Conservation (phyloP, 2,113 vertebrate genomes). For the Poecilia latipinna region DNA sequence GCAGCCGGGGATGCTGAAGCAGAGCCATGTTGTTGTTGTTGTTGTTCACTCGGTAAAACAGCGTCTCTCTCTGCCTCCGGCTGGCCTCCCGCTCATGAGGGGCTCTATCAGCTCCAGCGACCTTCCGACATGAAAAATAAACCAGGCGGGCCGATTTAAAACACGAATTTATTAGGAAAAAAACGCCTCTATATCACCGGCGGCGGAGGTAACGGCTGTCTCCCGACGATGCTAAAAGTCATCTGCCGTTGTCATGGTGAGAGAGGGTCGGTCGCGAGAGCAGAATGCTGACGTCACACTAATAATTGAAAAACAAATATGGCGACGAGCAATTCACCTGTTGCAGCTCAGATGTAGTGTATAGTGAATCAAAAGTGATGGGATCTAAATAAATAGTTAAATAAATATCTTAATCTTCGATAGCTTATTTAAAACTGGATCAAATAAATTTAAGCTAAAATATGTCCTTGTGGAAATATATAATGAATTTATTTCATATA, state of each 20-base stretch:
- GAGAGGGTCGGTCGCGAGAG: constrained; percentile 19
- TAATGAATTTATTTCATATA: too few species aligned
- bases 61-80: constrained; percentile 43
- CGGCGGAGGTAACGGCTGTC: not conserved
- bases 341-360: too few species aligned
- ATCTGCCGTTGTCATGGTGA: constrained; percentile 69
- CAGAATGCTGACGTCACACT: constrained; percentile 63
- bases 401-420: too few species aligned
- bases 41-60: constrained; percentile 46
- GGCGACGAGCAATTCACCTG: constrained; percentile 6
- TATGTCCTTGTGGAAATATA: too few species aligned
- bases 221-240: constrained; percentile 37
- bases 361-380: too few species aligned
- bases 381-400: too few species aligned
- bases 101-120: not conserved
- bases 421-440: too few species aligned
- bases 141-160: rapidly evolving
- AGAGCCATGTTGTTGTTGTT: constrained; percentile 73
- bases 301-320: constrained; percentile 3
- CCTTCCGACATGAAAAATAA: not conserved
- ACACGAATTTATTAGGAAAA: not conserved
- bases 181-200: not conserved
- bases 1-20: constrained; percentile 57
- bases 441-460: too few species aligned
- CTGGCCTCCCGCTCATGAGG: constrained; percentile 17